Evolutionary conservation across 2,113 vertebrate genomes (phyloP).

Genomic region (Perca schrenkii): DNA sequence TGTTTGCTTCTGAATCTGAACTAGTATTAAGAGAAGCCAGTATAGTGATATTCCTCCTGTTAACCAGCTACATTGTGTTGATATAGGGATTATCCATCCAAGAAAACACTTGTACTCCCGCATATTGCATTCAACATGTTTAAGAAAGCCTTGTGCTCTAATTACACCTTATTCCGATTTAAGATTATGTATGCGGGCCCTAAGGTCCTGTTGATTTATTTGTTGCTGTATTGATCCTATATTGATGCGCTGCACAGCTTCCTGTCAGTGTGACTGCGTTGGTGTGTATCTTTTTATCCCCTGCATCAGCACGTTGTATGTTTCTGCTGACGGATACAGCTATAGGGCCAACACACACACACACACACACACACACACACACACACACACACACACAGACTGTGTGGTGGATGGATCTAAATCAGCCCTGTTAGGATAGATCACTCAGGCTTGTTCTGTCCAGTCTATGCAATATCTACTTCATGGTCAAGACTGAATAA

Average conservation of each 20-base stretch:
- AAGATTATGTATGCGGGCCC: constrained; percentile 28
- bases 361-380: constrained; percentile 10
- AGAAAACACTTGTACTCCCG: not conserved
- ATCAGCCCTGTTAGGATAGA: constrained; percentile 56
- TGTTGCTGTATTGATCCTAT: constrained; percentile 52
- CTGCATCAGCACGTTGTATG: constrained; percentile 52
- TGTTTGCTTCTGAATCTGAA: not conserved
- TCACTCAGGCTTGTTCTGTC: constrained; percentile 50
- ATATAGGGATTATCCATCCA: not conserved
- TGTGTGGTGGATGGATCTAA: constrained; percentile 46
- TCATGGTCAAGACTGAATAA: constrained; percentile 52
- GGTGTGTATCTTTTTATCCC: constrained; percentile 38
- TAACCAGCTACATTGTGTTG: not conserved
- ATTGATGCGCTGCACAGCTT: constrained; percentile 28
- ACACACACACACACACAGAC: not conserved
- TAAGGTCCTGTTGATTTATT: constrained; percentile 58
- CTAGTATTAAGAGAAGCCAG: constrained; percentile 2
- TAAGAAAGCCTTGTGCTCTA: constrained; percentile 18
- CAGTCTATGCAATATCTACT: constrained; percentile 52
- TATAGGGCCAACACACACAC: constrained; percentile 48
- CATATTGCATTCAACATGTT: constrained; percentile 6
- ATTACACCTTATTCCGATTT: constrained; percentile 32
- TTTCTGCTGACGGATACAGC: constrained; percentile 76
- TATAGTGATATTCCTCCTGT: not conserved
- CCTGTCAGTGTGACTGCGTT: constrained; percentile 38